phyloP scores from a whole-genome alignment of 23 tunicate genomes.

The Ascidia mentula region DNA sequence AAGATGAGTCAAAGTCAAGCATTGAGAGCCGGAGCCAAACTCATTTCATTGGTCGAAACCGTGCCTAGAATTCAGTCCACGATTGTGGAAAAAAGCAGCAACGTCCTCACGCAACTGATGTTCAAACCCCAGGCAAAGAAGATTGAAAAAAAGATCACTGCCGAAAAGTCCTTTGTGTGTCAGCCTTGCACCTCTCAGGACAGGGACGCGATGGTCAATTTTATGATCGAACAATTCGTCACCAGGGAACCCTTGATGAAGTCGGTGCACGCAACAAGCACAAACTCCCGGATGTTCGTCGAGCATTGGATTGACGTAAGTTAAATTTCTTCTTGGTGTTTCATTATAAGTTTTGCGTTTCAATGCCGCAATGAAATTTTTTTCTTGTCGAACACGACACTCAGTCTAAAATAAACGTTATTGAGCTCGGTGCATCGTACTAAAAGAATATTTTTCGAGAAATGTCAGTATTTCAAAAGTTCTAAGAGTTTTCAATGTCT shows the following conservation, averaged over 20 bases:
- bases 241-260: constrained; percentile 74
- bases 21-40: background rate
- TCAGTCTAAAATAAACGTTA: too few species aligned
- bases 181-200: constrained; percentile 35
- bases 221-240: constrained; percentile 48
- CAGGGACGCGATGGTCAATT: constrained; percentile 58
- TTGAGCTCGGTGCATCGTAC: too few species aligned
- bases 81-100: background rate
- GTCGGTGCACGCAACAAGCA: constrained; percentile 40
- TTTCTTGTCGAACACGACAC: too few species aligned
- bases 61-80: background rate
- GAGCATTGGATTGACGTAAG: constrained; percentile 80
- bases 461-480: too few species aligned
- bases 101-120: background rate
- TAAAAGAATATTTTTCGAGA: too few species aligned
- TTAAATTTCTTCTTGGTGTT: too few species aligned
- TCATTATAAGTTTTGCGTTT: too few species aligned
- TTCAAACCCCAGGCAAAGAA: background rate
- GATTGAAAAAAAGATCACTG: background rate
- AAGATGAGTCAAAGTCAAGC: constrained; percentile 5
- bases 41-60: background rate
- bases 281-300: constrained; percentile 52
- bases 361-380: too few species aligned
- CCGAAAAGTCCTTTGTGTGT: constrained; percentile 1
- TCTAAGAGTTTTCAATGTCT: too few species aligned